Evolutionary conservation across 2,797 vertebrate genomes (phyloP).

Genomic region (Perdix hodgsoniae): DNA sequence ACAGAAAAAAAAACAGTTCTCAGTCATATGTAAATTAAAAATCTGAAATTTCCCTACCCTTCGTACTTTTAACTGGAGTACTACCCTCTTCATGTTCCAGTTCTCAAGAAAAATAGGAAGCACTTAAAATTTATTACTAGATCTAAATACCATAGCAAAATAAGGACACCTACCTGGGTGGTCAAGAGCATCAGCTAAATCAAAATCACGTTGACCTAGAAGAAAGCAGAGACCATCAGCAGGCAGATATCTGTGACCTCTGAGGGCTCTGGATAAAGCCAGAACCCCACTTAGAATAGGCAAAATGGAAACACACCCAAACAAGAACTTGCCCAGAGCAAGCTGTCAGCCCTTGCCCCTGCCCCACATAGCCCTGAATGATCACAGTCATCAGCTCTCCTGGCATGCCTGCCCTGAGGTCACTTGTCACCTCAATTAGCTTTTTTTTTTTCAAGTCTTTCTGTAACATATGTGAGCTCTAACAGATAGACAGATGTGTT

Average conservation of each 20-base stretch:
- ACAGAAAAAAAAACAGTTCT: background rate
- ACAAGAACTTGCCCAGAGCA: background rate
- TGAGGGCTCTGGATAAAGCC: background rate
- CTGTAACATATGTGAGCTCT: background rate
- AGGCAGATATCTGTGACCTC: background rate
- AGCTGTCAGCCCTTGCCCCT: background rate
- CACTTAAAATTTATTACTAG: background rate
- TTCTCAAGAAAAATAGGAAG: background rate
- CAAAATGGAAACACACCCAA: background rate
- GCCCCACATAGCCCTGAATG: accelerated
- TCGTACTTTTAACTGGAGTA: background rate
- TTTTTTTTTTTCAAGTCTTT: background rate
- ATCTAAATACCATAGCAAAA: background rate
- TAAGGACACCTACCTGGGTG: constrained; percentile 64
- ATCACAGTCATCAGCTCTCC: background rate
- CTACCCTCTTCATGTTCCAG: background rate
- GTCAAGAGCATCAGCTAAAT: constrained; percentile 77
- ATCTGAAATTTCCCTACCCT: background rate
- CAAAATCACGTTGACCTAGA: constrained; percentile 75
- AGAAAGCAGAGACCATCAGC: background rate
- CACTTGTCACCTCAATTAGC: background rate
- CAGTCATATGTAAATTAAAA: background rate
- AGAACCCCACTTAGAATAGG: background rate
- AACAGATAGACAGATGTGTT: background rate
- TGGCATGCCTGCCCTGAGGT: background rate